phyloP scores from a whole-genome alignment of 2,797 vertebrate genomes.

The Coregonus suidteri region DNA sequence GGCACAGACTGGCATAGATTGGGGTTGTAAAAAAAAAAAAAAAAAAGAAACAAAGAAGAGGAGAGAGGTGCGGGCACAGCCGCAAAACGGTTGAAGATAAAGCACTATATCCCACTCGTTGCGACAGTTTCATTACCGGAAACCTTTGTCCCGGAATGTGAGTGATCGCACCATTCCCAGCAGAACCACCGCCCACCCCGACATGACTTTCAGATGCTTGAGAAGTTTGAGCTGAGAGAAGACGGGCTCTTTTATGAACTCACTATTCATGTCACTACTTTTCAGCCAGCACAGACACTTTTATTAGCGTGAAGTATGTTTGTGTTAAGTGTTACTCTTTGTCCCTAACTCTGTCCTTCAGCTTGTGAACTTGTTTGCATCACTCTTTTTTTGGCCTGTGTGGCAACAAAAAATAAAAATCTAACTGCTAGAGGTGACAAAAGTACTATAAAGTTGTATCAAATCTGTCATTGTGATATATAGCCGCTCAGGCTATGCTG shows the following conservation, averaged over 20 bases:
- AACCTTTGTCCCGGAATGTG: background rate
- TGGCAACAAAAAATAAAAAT: background rate
- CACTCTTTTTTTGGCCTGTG: background rate
- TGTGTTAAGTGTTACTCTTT: background rate
- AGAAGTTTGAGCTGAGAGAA: background rate
- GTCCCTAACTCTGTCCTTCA: background rate
- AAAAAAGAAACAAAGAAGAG: too few relatives aligned
- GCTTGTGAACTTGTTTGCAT: background rate
- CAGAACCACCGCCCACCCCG: background rate
- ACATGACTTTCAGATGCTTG: background rate
- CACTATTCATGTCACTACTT: background rate
- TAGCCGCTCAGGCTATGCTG: background rate
- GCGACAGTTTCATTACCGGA: background rate
- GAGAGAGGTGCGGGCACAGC: background rate
- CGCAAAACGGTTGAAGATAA: background rate
- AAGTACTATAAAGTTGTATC: background rate
- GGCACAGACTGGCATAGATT: background rate
- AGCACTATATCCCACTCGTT: background rate
- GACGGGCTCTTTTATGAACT: background rate
- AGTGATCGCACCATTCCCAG: background rate
- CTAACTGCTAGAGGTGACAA: background rate
- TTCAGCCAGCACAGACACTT: background rate
- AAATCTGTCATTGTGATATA: background rate
- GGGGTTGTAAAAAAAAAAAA: too few relatives aligned
- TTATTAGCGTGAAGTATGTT: background rate